Evolutionary conservation across 2,888 invertebrate genomes (phyloP).

Genomic region (Arrhopalites spinosus): DNA sequence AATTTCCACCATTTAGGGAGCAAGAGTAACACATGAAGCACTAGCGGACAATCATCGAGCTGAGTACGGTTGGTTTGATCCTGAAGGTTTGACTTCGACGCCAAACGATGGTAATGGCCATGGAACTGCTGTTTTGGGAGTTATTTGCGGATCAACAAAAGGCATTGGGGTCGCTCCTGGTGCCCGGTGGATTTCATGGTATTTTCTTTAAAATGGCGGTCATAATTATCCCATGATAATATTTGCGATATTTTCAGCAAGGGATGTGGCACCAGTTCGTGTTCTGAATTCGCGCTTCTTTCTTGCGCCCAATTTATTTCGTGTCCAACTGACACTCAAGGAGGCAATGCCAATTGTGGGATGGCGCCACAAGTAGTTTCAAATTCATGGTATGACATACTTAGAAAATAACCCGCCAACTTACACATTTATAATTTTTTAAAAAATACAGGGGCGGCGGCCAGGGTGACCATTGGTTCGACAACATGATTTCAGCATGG

Average conservation of each 20-base stretch:
- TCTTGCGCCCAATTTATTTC: conserved; percentile 18
- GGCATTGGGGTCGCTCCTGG: not conserved
- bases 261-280: conserved; percentile 12
- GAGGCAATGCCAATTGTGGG: conserved; percentile 13
- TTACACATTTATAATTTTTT: too few species aligned
- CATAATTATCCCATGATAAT: too few species aligned
- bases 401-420: too few species aligned
- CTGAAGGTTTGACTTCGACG: conserved; percentile 25
- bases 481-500: conserved; percentile 28
- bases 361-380: conserved; percentile 33
- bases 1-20: not conserved
- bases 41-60: not conserved
- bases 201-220: too few species aligned
- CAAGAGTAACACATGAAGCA: not conserved
- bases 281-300: conserved; percentile 1
- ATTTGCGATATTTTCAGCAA: conserved; percentile 6
- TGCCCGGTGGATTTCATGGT: too few species aligned
- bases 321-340: conserved; percentile 30
- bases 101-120: conserved; percentile 6
- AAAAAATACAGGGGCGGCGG: conserved; percentile 19
- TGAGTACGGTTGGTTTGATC: conserved; percentile 2
- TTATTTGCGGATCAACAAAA: conserved; percentile 26
- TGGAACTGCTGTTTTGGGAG: conserved; percentile 14
- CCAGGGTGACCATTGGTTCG: conserved; percentile 15
- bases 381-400: conserved; percentile 35